Evolutionary conservation across 2,888 invertebrate species (phyloP).

Genomic region (Scaptomyza polygonia): DNA sequence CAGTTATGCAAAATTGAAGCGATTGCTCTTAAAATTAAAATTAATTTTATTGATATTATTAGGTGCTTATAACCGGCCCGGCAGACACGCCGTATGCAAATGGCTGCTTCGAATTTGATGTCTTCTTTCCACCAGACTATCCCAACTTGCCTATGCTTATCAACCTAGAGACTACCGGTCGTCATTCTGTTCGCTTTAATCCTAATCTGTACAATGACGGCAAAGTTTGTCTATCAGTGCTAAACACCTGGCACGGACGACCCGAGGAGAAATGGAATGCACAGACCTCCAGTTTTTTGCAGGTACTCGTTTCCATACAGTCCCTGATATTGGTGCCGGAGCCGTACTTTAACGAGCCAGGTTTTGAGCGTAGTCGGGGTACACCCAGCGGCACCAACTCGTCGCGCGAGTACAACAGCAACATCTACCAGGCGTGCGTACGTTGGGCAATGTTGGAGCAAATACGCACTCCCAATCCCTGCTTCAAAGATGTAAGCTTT

Average conservation of each 20-base stretch:
- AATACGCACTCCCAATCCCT: constrained; percentile 93
- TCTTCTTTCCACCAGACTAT: constrained; percentile 94
- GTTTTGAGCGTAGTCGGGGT: constrained; percentile 95
- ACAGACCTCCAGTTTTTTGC: constrained; percentile 96
- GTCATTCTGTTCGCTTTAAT: constrained; percentile 95
- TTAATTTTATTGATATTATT: constrained; percentile 28
- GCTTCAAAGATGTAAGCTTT: constrained; percentile 92
- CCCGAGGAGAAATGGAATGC: constrained; percentile 99
- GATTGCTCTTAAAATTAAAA: background rate
- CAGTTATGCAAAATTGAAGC: background rate
- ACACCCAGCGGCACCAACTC: constrained; percentile 94
- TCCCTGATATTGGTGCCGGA: constrained; percentile 96
- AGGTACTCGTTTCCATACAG: constrained; percentile 96
- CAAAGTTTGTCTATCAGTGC: constrained; percentile 96
- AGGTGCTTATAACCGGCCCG: constrained; percentile 96
- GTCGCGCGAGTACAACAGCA: constrained; percentile 97
- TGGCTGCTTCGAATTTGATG: constrained; percentile 96
- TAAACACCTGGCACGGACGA: constrained; percentile 98
- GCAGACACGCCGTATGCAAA: constrained; percentile 96
- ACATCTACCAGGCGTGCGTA: constrained; percentile 96
- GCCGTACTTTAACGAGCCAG: constrained; percentile 97
- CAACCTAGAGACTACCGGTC: constrained; percentile 95
- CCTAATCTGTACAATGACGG: constrained; percentile 98
- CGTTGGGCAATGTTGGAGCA: constrained; percentile 99
- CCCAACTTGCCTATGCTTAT: constrained; percentile 95